Percentiles rank a stretch among this genome's conserved stretches.
These are phyloP conservation scores for Temnothorax nylanderi DNA, from an alignment of 1,140 invertebrate species.

Conservation along the genomic window DNA sequence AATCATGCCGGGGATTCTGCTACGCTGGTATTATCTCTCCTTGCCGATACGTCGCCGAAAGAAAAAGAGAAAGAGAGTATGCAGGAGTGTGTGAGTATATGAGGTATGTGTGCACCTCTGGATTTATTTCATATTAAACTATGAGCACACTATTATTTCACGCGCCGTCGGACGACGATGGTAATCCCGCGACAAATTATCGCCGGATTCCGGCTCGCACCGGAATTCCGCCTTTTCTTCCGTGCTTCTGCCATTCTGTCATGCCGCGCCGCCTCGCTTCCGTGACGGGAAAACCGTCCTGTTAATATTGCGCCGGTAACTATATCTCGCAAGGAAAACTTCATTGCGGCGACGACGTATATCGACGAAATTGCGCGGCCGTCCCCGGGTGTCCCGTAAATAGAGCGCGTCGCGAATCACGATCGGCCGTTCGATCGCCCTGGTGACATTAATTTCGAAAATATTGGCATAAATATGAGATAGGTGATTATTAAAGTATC, in stretches of 20 bases:
- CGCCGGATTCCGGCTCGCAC: conserved; percentile 45
- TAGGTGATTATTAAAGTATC: too few species aligned
- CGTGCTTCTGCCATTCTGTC: conserved; percentile 54
- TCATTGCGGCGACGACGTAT: conserved; percentile 43
- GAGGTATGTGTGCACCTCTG: not conserved
- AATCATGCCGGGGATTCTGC: not conserved
- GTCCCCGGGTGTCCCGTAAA: not conserved
- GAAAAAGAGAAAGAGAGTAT: not conserved
- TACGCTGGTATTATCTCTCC: not conserved
- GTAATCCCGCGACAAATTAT: conserved; percentile 68
- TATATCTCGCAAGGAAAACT: conserved; percentile 36
- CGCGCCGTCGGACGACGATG: conserved; percentile 47
- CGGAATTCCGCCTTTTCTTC: conserved; percentile 65
- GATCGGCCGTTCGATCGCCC: not conserved
- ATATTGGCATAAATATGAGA: not conserved
- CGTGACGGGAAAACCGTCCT: not conserved
- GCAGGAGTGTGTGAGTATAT: too few species aligned
- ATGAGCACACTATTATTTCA: conserved; percentile 69
- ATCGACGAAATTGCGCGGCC: conserved; percentile 32
- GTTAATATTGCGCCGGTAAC: conserved; percentile 26
- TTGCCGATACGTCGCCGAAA: not conserved
- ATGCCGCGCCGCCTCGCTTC: conserved; percentile 37
- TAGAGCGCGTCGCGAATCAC: conserved; percentile 10
- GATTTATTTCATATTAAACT: conserved; percentile 72
- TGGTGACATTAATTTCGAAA: not conserved